Conservation (phyloP, 2,113 vertebrate species). For the Antigone vipio region DNA sequence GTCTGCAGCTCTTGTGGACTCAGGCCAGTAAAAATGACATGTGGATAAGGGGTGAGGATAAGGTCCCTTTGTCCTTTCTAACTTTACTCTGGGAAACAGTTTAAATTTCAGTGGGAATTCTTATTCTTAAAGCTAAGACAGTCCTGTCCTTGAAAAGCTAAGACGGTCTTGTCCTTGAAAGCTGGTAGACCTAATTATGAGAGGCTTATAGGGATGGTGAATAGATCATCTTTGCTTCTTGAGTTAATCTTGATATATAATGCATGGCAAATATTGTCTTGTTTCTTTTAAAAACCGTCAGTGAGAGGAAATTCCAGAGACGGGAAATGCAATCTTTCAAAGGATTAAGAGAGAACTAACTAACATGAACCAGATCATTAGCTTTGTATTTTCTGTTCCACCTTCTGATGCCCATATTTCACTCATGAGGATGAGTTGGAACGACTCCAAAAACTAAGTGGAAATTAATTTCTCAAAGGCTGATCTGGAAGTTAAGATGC, state of each 20-base stretch:
- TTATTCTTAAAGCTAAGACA: not conserved
- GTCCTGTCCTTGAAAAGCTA: constrained; percentile 39
- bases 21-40: not conserved
- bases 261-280: constrained; percentile 62
- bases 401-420: constrained; percentile 65
- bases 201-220: constrained; percentile 55
- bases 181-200: constrained; percentile 52
- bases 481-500: constrained; percentile 56
- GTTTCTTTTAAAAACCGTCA: constrained; percentile 56
- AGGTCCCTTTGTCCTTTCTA: not conserved
- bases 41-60: not conserved
- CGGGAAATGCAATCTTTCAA: constrained; percentile 59
- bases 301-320: constrained; percentile 48
- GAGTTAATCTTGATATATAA: constrained; percentile 63
- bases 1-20: not conserved
- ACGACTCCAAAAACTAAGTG: constrained; percentile 48
- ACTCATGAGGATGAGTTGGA: constrained; percentile 58
- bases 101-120: constrained; percentile 2
- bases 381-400: constrained; percentile 71
- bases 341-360: constrained; percentile 70
- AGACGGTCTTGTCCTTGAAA: constrained; percentile 41
- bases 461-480: constrained; percentile 62
- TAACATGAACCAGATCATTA: constrained; percentile 73
- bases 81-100: not conserved
- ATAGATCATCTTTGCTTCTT: constrained; percentile 51